Conservation (phyloP, 2,113 vertebrate species). For the Peromyscus polionotus region DNA sequence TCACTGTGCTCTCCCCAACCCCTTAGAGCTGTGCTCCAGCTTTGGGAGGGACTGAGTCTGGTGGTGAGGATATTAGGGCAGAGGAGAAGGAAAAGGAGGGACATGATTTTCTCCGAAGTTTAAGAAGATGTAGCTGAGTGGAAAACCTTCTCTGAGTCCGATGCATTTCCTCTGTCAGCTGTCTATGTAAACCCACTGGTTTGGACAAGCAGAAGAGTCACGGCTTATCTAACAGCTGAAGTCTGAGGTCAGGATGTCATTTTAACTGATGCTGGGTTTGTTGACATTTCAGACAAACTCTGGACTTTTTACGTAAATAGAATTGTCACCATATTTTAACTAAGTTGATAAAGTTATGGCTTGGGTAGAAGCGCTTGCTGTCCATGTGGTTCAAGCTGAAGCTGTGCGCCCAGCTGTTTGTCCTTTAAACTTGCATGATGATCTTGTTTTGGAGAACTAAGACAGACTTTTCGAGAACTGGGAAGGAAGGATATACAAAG, state of each 20-base stretch:
- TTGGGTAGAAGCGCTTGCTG: constrained; percentile 19
- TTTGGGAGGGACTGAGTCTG: neutral
- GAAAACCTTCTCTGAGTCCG: neutral
- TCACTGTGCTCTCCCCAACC: rapidly evolving
- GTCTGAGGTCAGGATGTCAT: constrained; percentile 41
- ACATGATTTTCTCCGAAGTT: neutral
- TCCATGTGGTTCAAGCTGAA: constrained; percentile 57
- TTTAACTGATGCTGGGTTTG: constrained; percentile 24
- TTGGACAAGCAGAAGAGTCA: neutral
- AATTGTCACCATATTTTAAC: constrained; percentile 72
- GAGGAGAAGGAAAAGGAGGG: neutral
- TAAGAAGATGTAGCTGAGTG: neutral
- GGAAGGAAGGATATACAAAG: neutral
- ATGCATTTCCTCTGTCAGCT: neutral
- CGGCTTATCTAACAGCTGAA: constrained; percentile 54
- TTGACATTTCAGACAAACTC: constrained; percentile 74
- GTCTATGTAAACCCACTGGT: constrained; percentile 13
- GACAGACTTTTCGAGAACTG: constrained; percentile 23
- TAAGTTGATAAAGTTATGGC: constrained; percentile 42
- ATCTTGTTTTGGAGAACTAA: constrained; percentile 63
- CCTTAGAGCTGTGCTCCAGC: rapidly evolving
- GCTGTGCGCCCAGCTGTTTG: neutral
- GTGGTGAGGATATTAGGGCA: neutral
- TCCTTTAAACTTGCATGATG: constrained; percentile 53
- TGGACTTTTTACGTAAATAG: constrained; percentile 71